Evolutionary conservation across 2,888 invertebrate genomes (phyloP), one percentile per base, ranked within the genome.

Genomic region (Plemyria rubiginata): DNA sequence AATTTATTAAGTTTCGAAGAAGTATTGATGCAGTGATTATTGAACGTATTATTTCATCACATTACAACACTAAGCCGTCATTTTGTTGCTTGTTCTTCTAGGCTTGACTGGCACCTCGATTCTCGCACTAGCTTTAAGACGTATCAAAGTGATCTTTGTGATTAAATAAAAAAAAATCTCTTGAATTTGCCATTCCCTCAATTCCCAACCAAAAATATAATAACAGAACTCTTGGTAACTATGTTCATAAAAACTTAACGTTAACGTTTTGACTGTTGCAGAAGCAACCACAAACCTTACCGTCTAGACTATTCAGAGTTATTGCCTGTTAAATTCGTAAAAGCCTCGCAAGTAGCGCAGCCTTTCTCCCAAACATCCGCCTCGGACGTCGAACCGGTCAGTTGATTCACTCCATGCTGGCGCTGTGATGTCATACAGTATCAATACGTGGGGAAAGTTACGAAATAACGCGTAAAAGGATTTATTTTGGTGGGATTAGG

Each of bases 361-460:
- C 82, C 86, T 86, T 86, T 86, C 86, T 83, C 84, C 76, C 50
- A 73, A 73, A 77, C 79, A 85, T 85, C 84, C 85, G 85, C 79
- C 68, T 74, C 53, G 69, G 65, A 63, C 68, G 49, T 55, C 65
- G 66, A 72, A 69, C 70, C 68, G 74, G 74, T 61, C 66, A 70
- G 61, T 67, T 73, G 70, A 76, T 70, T 75, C 70, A 75, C 53
- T 38, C 36, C 36, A 38, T 38, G 29, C n/a, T 65, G 66, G 62
- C 62, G 67, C 65, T 67, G 62, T 67, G 65, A 68, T 15, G 43
- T 49, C 60, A 57, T 55, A 49, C 36, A 28, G 45, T n/a, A n/a
- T n/a, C 29, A 16, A 43, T 49, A 53, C 41, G 45, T 38, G 13
- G 60, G 22, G 65, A 62, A 62, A 62, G 55, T 62, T 56, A 60